A percentile compares a stretch with the other conserved stretches of the same genome.
phyloP scores from a whole-genome alignment of 2,888 invertebrate species.

The Antitype chi region DNA sequence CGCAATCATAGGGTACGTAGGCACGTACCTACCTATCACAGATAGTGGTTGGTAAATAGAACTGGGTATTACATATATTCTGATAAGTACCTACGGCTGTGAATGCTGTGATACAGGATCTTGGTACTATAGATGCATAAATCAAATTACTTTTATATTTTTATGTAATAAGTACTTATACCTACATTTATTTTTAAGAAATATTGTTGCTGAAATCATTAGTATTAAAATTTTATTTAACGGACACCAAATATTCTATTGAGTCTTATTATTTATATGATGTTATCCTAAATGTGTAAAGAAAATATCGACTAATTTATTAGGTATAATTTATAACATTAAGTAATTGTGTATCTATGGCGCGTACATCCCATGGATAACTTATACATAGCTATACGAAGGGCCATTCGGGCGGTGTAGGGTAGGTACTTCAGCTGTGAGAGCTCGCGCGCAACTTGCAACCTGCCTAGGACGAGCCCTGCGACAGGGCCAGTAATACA shows the following conservation, averaged over 20 bases:
- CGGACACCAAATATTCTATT: background rate
- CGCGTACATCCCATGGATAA: background rate
- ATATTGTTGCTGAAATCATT: constrained; percentile 1
- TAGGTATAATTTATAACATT: background rate
- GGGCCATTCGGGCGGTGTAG: background rate
- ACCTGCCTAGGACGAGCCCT: background rate
- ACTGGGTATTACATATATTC: background rate
- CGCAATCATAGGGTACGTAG: background rate
- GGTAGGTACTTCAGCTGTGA: background rate
- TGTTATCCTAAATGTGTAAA: background rate
- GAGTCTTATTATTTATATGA: background rate
- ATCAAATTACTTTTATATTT: background rate
- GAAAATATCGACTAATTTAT: background rate
- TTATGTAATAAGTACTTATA: background rate
- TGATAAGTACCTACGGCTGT: constrained; percentile 3
- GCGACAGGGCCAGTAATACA: background rate
- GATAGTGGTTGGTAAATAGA: background rate
- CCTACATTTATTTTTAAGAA: background rate
- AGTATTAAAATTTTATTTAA: background rate
- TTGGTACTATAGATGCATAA: background rate
- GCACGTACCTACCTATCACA: background rate
- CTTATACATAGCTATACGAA: background rate
- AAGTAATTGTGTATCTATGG: background rate
- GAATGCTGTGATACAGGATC: constrained; percentile 9
- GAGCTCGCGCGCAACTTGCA: background rate